Conservation (phyloP, 1,140 invertebrate genomes). For the Euura saliciscinereae region DNA sequence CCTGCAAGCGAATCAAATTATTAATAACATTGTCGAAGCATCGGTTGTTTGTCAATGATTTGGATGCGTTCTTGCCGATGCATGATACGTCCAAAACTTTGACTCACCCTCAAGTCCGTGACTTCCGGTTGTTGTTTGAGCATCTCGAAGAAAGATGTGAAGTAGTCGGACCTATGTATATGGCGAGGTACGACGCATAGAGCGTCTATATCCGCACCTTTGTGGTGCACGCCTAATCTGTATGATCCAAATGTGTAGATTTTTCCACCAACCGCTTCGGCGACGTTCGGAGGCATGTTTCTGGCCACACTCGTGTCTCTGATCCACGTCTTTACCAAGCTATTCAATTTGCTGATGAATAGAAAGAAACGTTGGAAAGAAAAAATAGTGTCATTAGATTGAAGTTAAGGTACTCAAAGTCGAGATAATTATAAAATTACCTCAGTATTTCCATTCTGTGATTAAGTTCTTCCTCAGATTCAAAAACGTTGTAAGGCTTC, state of each 20-base stretch:
- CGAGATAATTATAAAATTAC: conserved; percentile 31
- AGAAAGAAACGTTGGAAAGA: neutral
- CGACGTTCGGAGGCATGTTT: conserved; percentile 86
- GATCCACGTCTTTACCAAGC: conserved; percentile 92
- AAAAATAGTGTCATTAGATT: no score
- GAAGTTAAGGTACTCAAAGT: neutral
- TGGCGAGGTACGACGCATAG: conserved; percentile 96
- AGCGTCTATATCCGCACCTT: conserved; percentile 99
- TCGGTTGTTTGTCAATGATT: neutral
- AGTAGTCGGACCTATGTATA: conserved; percentile 94
- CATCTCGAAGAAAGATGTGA: conserved; percentile 91
- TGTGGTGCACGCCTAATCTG: conserved; percentile 88
- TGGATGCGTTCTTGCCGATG: neutral
- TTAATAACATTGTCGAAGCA: conserved; percentile 6
- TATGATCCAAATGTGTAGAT: conserved; percentile 99
- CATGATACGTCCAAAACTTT: neutral
- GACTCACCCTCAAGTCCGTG: conserved; percentile 75
- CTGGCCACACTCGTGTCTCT: conserved; percentile 84
- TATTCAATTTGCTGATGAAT: conserved; percentile 80
- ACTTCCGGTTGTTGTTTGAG: conserved; percentile 89
- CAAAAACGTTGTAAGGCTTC: conserved; percentile 89
- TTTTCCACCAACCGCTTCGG: conserved; percentile 92
- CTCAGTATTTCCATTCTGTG: conserved; percentile 85
- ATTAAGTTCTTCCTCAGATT: conserved; percentile 88
- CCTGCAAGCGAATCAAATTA: conserved; percentile 56